Evolutionary conservation across 2,888 invertebrate species (phyloP), one percentile per base, ranked within the genome.

Genomic region (Taphrorychus bicolor): DNA sequence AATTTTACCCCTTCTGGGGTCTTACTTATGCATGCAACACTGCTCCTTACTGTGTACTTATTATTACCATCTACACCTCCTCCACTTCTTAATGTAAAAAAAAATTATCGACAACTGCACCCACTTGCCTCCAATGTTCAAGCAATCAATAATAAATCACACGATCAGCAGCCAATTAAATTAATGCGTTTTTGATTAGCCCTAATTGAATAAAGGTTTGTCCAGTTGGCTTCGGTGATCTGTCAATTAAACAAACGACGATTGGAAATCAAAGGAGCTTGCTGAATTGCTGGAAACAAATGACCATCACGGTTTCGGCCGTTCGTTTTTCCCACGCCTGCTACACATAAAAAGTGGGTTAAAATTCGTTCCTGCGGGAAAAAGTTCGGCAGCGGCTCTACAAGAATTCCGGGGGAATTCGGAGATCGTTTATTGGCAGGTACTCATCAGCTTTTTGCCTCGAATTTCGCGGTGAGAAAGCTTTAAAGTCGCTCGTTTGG

Each of bases 11-110:
- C 80, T 78, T 81, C 80, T 78, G 79, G 76, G 78, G 79, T n/a
- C n/a, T n/a, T n/a, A n/a, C 80, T 81, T 81, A 81, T 79, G 80
- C 76, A 81, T 80, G 81, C 81, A 79, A 80, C 76, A 79, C 79
- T 80, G 80, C 77, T 73, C 77, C 77, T 76, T 78, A 80, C 81
- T 80, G 80, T 79, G 77, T 78, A 51, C 65, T 58, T 62, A 57
- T 45, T 45, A 45, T 45, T 45, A 14, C 5, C 9, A 3, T 18
- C 18, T 17, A 51, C 21, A 21, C 3, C 51, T 21, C 18, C 19
- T 51, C 1, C 5, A 17, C 2, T 17, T 3, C 5, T n/a, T n/a
- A n/a, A n/a, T n/a, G n/a, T n/a, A n/a, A n/a, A n/a, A n/a, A n/a
- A n/a, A n/a, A n/a, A n/a, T n/a, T n/a, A n/a, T n/a, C n/a, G n/a